phyloP scores from a whole-genome alignment of 2,113 vertebrate genomes.

The Agapornis roseicollis region DNA sequence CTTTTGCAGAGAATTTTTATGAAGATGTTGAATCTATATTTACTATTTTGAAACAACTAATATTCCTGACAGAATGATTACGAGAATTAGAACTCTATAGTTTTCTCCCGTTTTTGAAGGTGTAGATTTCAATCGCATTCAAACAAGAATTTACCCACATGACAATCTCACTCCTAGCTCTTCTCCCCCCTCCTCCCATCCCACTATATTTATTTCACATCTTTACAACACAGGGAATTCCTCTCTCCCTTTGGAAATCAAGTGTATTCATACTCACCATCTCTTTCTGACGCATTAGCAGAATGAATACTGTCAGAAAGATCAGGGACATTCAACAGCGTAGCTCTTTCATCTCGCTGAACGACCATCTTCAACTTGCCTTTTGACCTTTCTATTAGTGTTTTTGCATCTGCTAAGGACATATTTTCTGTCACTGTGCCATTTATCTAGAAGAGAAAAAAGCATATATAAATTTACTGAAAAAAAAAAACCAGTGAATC shows the following conservation, averaged over 20 bases:
- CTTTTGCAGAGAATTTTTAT: slow-evolving; percentile 20
- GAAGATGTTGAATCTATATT: slow-evolving; percentile 22
- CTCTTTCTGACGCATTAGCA: slow-evolving; percentile 95
- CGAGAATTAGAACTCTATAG: background rate
- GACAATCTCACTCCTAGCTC: background rate
- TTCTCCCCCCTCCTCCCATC: background rate
- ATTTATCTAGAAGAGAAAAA: slow-evolving; percentile 85
- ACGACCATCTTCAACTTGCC: slow-evolving; percentile 99
- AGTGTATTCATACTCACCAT: slow-evolving; percentile 80
- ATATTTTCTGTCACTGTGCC: slow-evolving; percentile 99
- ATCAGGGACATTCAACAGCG: slow-evolving; percentile 94
- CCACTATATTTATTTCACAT: background rate
- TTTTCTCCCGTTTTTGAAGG: background rate
- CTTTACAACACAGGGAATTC: background rate
- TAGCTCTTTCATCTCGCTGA: slow-evolving; percentile 94
- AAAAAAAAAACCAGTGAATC: background rate
- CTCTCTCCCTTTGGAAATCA: background rate
- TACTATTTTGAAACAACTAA: background rate
- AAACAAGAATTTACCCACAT: background rate
- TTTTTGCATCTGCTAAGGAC: slow-evolving; percentile 97
- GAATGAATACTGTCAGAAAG: slow-evolving; percentile 97
- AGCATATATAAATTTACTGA: background rate
- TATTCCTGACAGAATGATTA: background rate
- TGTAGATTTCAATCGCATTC: background rate
- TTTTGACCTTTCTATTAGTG: slow-evolving; percentile 98